phyloP scores from a whole-genome alignment of 1,140 invertebrate species.

The Popillia japonica region DNA sequence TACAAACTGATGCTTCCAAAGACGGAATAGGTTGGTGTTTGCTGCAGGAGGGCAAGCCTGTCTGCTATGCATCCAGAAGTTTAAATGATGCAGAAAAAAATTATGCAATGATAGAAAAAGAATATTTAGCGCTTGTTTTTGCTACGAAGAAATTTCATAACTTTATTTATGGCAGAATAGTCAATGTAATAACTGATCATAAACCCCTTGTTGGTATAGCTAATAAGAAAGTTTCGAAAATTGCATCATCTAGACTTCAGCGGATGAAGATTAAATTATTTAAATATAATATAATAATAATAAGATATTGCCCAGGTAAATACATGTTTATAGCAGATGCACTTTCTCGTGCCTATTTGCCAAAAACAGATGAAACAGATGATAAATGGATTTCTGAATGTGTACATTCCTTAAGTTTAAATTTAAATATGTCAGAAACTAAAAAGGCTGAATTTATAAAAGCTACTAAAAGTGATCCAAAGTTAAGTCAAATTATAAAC shows the following conservation, averaged over 20 bases:
- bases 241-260: slow-evolving; percentile 3
- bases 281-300: background rate
- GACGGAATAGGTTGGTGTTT: no score
- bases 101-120: slow-evolving; percentile 61
- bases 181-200: slow-evolving; percentile 59
- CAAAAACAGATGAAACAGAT: background rate
- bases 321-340: slow-evolving; percentile 1
- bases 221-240: slow-evolving; percentile 50
- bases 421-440: background rate
- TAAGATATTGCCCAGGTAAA: background rate
- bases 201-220: slow-evolving; percentile 52
- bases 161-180: slow-evolving; percentile 54
- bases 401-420: no score
- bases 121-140: slow-evolving; percentile 60
- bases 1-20: no score
- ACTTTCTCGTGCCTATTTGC: background rate
- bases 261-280: slow-evolving; percentile 13
- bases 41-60: no score
- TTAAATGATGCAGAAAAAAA: no score
- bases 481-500: background rate
- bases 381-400: no score
- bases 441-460: slow-evolving; percentile 22
- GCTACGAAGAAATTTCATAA: slow-evolving; percentile 58
- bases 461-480: slow-evolving; percentile 27
- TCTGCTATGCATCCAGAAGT: no score